These are phyloP conservation scores for Azorinus chamasolen DNA, from an alignment of 2,888 invertebrate genomes.

Conservation along the genomic window DNA sequence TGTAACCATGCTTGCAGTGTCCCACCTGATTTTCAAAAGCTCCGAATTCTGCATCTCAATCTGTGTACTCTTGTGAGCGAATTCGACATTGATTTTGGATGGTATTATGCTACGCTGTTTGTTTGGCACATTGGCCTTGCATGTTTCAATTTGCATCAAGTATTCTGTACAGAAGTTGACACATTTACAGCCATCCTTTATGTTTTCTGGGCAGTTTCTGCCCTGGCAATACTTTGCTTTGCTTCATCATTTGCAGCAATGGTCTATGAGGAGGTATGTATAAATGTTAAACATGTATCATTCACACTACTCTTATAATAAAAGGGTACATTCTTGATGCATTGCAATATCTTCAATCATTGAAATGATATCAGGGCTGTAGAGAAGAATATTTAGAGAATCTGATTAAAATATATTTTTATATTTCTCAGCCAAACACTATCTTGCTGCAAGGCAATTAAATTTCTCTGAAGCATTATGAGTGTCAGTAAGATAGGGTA, in stretches of 20 bases:
- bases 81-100: conserved; percentile 7
- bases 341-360: no score
- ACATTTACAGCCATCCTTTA: not conserved
- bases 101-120: conserved; percentile 6
- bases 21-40: not conserved
- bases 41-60: conserved; percentile 1
- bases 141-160: conserved; percentile 9
- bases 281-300: not conserved
- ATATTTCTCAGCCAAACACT: no score
- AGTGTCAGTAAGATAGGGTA: no score
- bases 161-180: not conserved
- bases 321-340: no score
- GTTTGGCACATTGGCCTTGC: conserved; percentile 1
- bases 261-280: conserved; percentile 17
- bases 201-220: not conserved
- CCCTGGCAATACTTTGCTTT: not conserved
- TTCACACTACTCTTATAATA: no score
- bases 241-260: conserved; percentile 11
- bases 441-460: no score
- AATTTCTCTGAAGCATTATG: no score
- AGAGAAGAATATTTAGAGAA: no score
- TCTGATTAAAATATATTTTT: no score
- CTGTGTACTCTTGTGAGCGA: conserved; percentile 9
- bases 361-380: no score
- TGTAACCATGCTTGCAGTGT: not conserved